Evolutionary conservation across 2,888 invertebrate species (phyloP).

Genomic region (Orgyia antiqua): DNA sequence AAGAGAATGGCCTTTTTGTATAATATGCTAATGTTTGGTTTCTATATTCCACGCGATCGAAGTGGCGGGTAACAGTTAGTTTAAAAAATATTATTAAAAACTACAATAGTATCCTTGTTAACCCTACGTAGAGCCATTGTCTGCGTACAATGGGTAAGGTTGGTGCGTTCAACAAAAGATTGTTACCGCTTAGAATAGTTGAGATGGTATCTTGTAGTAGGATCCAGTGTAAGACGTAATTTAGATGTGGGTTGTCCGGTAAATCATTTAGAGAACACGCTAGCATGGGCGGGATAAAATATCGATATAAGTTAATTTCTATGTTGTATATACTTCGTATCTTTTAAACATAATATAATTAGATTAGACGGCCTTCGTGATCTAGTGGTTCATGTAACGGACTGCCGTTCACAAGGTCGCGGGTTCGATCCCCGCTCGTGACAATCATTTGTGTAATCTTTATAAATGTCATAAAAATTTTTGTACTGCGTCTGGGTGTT

Average conservation of each 20-base stretch:
- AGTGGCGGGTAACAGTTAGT: too few relatives aligned
- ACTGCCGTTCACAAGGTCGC: too few relatives aligned
- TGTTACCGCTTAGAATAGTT: conserved; percentile 27
- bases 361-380: too few relatives aligned
- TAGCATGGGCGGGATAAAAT: neutral
- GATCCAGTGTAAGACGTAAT: conserved; percentile 28
- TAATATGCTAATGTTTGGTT: too few relatives aligned
- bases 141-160: conserved; percentile 9
- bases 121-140: conserved; percentile 4
- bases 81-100: too few relatives aligned
- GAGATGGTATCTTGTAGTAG: conserved; percentile 30
- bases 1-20: too few relatives aligned
- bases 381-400: too few relatives aligned
- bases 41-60: too few relatives aligned
- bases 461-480: too few relatives aligned
- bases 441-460: too few relatives aligned
- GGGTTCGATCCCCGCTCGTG: too few relatives aligned
- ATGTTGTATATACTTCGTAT: neutral
- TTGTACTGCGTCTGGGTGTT: too few relatives aligned
- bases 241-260: conserved; percentile 31
- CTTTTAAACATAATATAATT: neutral
- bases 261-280: conserved; percentile 26
- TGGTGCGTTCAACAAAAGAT: conserved; percentile 18
- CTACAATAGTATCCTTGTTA: conserved; percentile 6
- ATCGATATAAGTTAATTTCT: neutral